Evolutionary conservation across 2,797 vertebrate species (phyloP).

Genomic region (Schizothorax lantsangensis): DNA sequence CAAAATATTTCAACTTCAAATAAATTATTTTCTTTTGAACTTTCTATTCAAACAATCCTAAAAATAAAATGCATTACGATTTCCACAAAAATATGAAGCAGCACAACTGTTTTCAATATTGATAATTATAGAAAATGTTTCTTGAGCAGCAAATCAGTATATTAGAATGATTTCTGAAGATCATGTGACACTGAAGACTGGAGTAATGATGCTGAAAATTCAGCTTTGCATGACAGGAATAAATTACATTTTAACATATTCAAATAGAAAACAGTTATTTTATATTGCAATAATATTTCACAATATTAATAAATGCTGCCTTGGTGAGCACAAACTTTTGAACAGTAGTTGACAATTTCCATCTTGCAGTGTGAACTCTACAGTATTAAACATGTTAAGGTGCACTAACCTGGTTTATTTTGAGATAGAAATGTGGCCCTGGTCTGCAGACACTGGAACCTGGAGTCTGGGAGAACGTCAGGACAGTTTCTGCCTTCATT

Average conservation of each 20-base stretch:
- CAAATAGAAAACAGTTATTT: background rate
- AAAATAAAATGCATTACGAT: background rate
- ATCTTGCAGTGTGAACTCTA: background rate
- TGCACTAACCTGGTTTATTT: conserved; percentile 31
- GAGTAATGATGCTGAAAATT: background rate
- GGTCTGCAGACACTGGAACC: conserved; percentile 11
- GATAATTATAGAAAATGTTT: background rate
- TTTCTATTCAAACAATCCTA: background rate
- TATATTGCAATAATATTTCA: background rate
- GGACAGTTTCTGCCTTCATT: background rate
- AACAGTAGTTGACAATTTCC: background rate
- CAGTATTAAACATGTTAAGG: background rate
- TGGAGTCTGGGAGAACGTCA: conserved; percentile 17
- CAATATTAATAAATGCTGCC: background rate
- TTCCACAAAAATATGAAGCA: background rate
- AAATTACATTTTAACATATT: background rate
- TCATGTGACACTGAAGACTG: background rate
- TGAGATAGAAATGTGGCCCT: background rate
- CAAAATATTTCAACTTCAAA: background rate
- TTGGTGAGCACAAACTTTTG: background rate
- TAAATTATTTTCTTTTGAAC: background rate
- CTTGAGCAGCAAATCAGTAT: background rate
- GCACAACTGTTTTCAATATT: too few relatives aligned
- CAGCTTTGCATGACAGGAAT: background rate
- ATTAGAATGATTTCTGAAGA: background rate